Conservation (phyloP, 2,113 vertebrate species). For the Jacana jacana region DNA sequence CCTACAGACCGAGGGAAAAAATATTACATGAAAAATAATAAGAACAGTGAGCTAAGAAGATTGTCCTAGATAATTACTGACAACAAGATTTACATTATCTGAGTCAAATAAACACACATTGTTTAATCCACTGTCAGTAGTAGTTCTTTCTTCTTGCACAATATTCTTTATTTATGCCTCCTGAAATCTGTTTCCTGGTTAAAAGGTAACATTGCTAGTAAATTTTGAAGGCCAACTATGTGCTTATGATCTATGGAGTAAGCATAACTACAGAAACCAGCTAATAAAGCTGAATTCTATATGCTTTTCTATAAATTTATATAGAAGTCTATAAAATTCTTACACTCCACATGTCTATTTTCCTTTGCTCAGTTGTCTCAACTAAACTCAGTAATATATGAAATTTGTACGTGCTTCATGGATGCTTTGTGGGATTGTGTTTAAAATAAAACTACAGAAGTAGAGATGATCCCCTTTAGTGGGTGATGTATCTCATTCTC, state of each 20-base stretch:
- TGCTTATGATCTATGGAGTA: neutral
- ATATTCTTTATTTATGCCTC: neutral
- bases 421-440: neutral
- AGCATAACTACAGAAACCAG: neutral
- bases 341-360: neutral
- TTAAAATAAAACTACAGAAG: neutral
- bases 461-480: neutral
- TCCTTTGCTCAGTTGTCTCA: neutral
- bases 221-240: neutral
- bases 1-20: neutral
- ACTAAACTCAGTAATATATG: neutral
- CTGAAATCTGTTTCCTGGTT: neutral
- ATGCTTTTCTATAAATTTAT: neutral
- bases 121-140: neutral
- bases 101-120: neutral
- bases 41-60: neutral
- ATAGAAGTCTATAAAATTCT: neutral
- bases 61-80: neutral
- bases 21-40: neutral
- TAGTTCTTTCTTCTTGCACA: neutral
- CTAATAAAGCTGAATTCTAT: neutral
- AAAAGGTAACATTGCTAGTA: neutral
- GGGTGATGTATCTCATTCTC: neutral
- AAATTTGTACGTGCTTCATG: neutral
- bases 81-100: neutral